A percentile compares a stretch with the other conserved stretches of the same genome.
phyloP scores from a whole-genome alignment of 2,797 vertebrate genomes.

The Semotilus atromaculatus region DNA sequence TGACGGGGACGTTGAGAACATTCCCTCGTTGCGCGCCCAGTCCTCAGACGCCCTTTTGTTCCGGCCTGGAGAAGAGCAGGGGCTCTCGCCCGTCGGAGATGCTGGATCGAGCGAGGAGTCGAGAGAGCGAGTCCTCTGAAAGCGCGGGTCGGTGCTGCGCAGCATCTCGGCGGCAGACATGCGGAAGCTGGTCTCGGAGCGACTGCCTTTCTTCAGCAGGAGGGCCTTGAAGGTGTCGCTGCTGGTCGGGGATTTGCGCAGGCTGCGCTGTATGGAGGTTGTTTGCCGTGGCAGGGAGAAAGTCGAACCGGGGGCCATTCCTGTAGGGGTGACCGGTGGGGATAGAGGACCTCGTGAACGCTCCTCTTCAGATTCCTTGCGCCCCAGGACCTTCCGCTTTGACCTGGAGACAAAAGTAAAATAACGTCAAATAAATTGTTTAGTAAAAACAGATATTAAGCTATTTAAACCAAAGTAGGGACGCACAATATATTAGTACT shows the following conservation, averaged over 20 bases:
- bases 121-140: constrained; percentile 78
- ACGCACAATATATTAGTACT: neutral
- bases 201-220: constrained; percentile 93
- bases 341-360: constrained; percentile 80
- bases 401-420: constrained; percentile 79
- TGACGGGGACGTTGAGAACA: constrained; percentile 80
- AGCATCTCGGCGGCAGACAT: constrained; percentile 98
- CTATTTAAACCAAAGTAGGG: neutral
- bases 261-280: constrained; percentile 89
- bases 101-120: constrained; percentile 74
- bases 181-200: constrained; percentile 89
- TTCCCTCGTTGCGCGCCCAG: constrained; percentile 87
- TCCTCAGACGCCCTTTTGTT: constrained; percentile 84
- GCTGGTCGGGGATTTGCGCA: constrained; percentile 94
- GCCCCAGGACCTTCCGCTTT: constrained; percentile 95
- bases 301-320: constrained; percentile 68
- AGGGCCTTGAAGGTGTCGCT: constrained; percentile 98
- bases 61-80: constrained; percentile 81
- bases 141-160: constrained; percentile 91
- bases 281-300: constrained; percentile 81
- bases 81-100: constrained; percentile 73
- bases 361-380: constrained; percentile 94
- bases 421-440: neutral
- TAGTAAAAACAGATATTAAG: neutral
- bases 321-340: constrained; percentile 83